phyloP scores from a whole-genome alignment of 2,797 vertebrate genomes.

The Nyctalus aviator region DNA sequence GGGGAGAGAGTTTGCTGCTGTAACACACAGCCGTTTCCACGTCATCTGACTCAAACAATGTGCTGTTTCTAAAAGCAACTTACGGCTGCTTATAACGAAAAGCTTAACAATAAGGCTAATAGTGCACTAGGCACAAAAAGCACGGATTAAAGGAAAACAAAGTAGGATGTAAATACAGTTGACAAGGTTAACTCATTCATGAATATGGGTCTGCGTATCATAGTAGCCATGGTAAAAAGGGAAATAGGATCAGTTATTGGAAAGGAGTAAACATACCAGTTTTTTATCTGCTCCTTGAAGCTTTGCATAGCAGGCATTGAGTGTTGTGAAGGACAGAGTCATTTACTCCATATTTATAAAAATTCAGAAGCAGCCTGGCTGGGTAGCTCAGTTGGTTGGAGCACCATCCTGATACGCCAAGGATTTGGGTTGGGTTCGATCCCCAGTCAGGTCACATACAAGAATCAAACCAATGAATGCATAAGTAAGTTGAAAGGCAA shows the following conservation, averaged over 20 bases:
- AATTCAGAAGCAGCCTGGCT: background rate
- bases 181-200: background rate
- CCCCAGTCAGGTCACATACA: background rate
- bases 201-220: background rate
- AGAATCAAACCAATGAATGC: background rate
- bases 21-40: background rate
- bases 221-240: background rate
- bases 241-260: background rate
- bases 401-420: background rate
- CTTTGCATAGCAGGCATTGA: background rate
- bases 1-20: fast-evolving
- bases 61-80: background rate
- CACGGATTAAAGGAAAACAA: background rate
- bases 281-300: background rate
- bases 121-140: background rate
- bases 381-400: background rate
- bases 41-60: background rate
- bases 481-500: background rate
- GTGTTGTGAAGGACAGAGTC: background rate
- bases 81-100: background rate
- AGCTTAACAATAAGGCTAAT: background rate
- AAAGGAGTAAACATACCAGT: background rate
- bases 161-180: background rate
- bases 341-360: background rate
- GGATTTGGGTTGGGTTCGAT: background rate